Conservation (phyloP, 1,140 invertebrate species). For the Drosophila quadrilineata region DNA sequence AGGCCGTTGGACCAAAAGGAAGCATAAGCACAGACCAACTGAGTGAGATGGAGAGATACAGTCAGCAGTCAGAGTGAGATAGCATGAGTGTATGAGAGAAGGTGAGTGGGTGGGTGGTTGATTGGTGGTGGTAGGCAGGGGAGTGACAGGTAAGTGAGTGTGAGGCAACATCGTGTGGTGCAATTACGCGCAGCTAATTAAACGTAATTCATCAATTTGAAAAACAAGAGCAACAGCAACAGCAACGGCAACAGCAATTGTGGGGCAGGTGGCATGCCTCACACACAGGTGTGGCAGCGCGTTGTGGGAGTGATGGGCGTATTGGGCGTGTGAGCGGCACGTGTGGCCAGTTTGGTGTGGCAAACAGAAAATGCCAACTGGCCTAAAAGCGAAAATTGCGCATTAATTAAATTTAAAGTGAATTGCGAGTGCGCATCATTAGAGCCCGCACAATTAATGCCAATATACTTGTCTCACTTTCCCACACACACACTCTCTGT, state of each 20-base stretch:
- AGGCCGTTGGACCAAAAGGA: no score
- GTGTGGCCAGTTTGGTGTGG: background rate
- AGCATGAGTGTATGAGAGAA: no score
- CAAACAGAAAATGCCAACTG: slow-evolving; percentile 49
- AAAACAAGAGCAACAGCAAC: slow-evolving; percentile 15
- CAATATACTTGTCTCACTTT: slow-evolving; percentile 41
- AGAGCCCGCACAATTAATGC: slow-evolving; percentile 64
- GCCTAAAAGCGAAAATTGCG: slow-evolving; percentile 63
- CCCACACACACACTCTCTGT: background rate
- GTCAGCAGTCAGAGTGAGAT: no score
- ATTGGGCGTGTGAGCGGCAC: background rate
- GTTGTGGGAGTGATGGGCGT: background rate
- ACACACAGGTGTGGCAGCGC: background rate
- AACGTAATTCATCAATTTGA: slow-evolving; percentile 60
- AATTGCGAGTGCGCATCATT: slow-evolving; percentile 60
- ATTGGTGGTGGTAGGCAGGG: no score
- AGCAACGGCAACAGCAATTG: no score
- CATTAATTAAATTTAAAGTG: slow-evolving; percentile 74
- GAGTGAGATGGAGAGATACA: no score
- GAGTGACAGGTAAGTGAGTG: slow-evolving; percentile 11
- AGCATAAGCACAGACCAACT: no score
- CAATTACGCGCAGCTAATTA: slow-evolving; percentile 55
- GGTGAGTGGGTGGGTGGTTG: background rate
- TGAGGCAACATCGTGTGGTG: slow-evolving; percentile 22
- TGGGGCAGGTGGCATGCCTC: no score